Evolutionary conservation across 30 jellyfish, hydroid and myxozoan species (phyloP).

Genomic region (Hydractinia symbiolongicarpus): DNA sequence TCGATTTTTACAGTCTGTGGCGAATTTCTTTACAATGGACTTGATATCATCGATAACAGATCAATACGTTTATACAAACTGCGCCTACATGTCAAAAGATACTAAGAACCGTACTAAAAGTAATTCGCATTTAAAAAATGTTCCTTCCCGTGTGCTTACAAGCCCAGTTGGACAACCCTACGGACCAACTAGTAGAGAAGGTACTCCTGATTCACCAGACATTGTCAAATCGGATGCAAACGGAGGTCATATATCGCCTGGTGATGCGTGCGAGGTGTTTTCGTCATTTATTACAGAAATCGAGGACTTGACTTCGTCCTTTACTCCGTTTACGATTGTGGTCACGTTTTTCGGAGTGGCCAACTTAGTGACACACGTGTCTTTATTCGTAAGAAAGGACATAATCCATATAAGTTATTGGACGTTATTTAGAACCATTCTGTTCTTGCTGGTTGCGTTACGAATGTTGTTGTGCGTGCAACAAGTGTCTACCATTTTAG

Average conservation of each 20-base stretch:
- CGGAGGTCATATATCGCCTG: slow-evolving; percentile 25
- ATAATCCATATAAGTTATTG: slow-evolving; percentile 30
- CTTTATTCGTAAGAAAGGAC: slow-evolving; percentile 33
- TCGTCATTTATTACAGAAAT: slow-evolving; percentile 52
- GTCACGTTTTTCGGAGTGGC: slow-evolving; percentile 55
- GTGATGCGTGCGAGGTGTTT: slow-evolving; percentile 56
- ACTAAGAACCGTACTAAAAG: background rate
- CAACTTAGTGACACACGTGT: slow-evolving; percentile 54
- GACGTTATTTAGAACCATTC: slow-evolving; percentile 61
- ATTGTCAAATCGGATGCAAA: background rate
- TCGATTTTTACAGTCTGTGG: background rate
- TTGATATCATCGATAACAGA: background rate
- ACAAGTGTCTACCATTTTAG: slow-evolving; percentile 45
- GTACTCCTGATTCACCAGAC: background rate
- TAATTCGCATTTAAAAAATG: background rate
- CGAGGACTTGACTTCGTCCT: slow-evolving; percentile 39
- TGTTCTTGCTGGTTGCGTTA: slow-evolving; percentile 52
- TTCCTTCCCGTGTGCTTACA: slow-evolving; percentile 2
- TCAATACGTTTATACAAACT: slow-evolving; percentile 19
- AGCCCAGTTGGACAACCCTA: slow-evolving; percentile 5
- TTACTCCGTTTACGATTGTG: slow-evolving; percentile 57
- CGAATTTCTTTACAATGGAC: slow-evolving; percentile 22
- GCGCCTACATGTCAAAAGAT: background rate
- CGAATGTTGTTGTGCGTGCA: slow-evolving; percentile 59
- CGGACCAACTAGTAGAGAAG: background rate